phyloP scores from a whole-genome alignment of 2,797 vertebrate genomes.

The Brachyalestes nurse region DNA sequence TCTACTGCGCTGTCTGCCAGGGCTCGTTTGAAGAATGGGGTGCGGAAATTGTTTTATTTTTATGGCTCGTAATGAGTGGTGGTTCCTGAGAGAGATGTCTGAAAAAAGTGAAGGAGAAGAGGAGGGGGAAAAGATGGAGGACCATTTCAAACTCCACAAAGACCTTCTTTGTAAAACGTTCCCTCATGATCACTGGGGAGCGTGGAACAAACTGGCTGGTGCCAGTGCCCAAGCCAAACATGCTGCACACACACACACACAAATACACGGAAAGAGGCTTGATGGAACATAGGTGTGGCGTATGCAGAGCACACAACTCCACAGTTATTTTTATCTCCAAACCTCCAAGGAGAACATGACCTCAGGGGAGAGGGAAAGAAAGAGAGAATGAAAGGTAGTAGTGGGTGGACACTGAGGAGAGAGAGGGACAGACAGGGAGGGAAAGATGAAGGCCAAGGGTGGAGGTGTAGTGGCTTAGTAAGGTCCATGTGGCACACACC shows the following conservation, averaged over 20 bases:
- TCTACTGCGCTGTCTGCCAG: constrained; percentile 36
- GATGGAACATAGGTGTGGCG: constrained; percentile 64
- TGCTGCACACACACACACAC: not conserved
- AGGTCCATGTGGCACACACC: constrained; percentile 38
- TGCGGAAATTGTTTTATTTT: constrained; percentile 56
- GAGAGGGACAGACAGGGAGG: constrained; percentile 19
- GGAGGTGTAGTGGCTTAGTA: constrained; percentile 34
- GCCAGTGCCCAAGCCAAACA: constrained; percentile 49
- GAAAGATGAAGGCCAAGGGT: constrained; percentile 26
- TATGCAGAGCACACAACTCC: constrained; percentile 20
- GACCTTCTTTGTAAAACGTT: constrained; percentile 58
- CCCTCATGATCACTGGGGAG: constrained; percentile 50
- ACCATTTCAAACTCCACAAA: constrained; percentile 57
- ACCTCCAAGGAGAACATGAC: constrained; percentile 50
- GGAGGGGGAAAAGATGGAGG: constrained; percentile 44
- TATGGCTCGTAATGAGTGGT: constrained; percentile 53
- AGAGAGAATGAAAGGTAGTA: constrained; percentile 50
- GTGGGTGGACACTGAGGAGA: constrained; percentile 47
- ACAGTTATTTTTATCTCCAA: constrained; percentile 61
- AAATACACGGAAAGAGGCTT: constrained; percentile 34
- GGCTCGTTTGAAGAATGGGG: constrained; percentile 50
- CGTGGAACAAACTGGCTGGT: constrained; percentile 49
- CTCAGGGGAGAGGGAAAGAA: constrained; percentile 51
- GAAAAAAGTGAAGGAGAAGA: constrained; percentile 14
- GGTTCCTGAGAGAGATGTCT: constrained; percentile 53